Conservation (phyloP, 2,888 invertebrate genomes). For the Trichopria drosophilae region DNA sequence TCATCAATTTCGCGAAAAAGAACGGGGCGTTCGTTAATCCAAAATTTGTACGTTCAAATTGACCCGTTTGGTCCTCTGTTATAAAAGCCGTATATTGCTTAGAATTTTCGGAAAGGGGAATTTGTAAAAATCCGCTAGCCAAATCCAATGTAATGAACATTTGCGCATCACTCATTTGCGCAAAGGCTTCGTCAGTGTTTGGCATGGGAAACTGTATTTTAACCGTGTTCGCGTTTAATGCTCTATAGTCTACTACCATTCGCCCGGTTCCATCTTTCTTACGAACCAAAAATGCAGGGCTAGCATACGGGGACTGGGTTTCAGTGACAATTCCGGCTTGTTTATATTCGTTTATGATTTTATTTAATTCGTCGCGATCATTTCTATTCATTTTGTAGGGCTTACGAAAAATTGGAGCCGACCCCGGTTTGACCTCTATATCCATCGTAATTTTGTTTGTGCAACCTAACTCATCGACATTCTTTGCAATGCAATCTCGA, state of each 20-base stretch:
- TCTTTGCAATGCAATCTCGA: constrained; percentile 20
- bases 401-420: too few relatives aligned
- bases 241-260: constrained; percentile 12
- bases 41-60: constrained; percentile 15
- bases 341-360: constrained; percentile 14
- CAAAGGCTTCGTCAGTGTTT: too few relatives aligned
- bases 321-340: too few relatives aligned
- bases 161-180: too few relatives aligned
- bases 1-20: constrained; percentile 13
- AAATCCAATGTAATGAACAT: constrained; percentile 9
- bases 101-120: constrained; percentile 1
- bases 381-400: constrained; percentile 10
- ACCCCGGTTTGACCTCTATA: too few relatives aligned
- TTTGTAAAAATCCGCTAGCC: constrained; percentile 8
- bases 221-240: constrained; percentile 2
- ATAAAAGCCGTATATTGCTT: constrained; percentile 12
- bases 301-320: too few relatives aligned
- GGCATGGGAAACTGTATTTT: too few relatives aligned
- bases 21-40: constrained; percentile 8
- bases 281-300: constrained; percentile 9
- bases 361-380: constrained; percentile 11
- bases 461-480: constrained; percentile 15
- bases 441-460: too few relatives aligned
- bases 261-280: constrained; percentile 8
- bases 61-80: constrained; percentile 4